Base-by-base conservation (phyloP, 2,888 invertebrate species). In the Anoncus sp. region DNA sequence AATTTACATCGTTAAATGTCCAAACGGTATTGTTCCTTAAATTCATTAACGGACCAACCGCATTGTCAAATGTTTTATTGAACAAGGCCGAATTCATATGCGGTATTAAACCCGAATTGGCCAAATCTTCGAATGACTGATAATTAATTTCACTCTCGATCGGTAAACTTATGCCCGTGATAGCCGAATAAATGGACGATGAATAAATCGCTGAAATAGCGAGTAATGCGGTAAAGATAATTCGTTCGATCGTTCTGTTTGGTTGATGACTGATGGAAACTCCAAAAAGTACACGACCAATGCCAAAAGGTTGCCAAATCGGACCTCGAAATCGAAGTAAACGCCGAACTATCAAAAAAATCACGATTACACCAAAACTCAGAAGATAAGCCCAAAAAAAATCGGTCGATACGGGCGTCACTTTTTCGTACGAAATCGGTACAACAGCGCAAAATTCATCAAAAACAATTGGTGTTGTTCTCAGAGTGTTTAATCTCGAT, bases 391-490 rank as follows among this genome's bases (percentile, higher is more conserved):
- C 4, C 0, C 75, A 66, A 1, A 77, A 4, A 0, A 49, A 51
- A 0, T 35, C 47, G 16, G n/a, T 18, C 7, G 60, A 49, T n/a
- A n/a, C n/a, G n/a, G n/a, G n/a, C n/a, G n/a, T n/a, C n/a, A n/a
- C n/a, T n/a, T n/a, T n/a, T n/a, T n/a, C n/a, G n/a, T n/a, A n/a
- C n/a, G n/a, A n/a, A n/a, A 79, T 62, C 16, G 81, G 84, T 7
- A 82, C 69, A 7, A 82, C 24, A 16, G 82, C 69, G 63, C 83
- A 81, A 24, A 76, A 62, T 7, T 45, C 22, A 53, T 78, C 73
- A 0, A 62, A 1, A 5, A 62, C 10, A 4, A 83, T 10, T 9
- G 38, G 1, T 5, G 27, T 40, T 0, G 81, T 73, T 6, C 78
- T 47, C 18, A 75, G 35, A 10, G 74, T 27, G 1, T n/a, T 0